These are phyloP conservation scores for Parapsyche elsis DNA, from an alignment of 1,140 invertebrate genomes.

Conservation along the genomic window DNA sequence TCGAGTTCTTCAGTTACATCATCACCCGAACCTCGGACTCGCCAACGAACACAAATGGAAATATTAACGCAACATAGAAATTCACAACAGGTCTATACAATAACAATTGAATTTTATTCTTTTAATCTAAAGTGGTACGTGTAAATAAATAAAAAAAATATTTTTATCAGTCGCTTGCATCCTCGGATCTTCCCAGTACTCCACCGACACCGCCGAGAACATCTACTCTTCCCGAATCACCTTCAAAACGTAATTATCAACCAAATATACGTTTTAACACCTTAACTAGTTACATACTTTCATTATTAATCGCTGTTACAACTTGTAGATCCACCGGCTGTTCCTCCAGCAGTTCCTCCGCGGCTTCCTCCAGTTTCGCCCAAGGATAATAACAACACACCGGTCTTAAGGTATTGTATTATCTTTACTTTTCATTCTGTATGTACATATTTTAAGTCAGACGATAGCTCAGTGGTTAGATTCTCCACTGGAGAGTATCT, in stretches of 20 bases:
- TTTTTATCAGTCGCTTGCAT: conserved; percentile 41
- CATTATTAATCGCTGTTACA: neutral
- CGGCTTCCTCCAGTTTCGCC: conserved; percentile 44
- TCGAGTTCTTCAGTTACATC: conserved; percentile 62
- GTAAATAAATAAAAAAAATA: too few relatives aligned
- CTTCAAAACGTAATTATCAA: conserved; percentile 36
- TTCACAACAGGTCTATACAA: conserved; percentile 54
- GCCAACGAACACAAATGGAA: conserved; percentile 62
- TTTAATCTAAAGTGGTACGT: neutral
- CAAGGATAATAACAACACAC: conserved; percentile 34
- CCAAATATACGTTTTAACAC: too few relatives aligned
- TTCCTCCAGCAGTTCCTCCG: conserved; percentile 46
- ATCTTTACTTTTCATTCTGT: neutral
- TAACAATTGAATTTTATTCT: neutral
- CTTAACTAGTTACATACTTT: neutral
- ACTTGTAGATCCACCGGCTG: conserved; percentile 33
- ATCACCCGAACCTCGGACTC: conserved; percentile 61
- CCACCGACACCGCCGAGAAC: conserved; percentile 44
- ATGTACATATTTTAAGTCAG: neutral
- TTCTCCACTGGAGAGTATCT: too few relatives aligned
- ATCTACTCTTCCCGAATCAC: conserved; percentile 45
- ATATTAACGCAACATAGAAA: conserved; percentile 64
- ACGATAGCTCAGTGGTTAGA: neutral
- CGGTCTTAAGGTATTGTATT: neutral
- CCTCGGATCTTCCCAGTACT: conserved; percentile 45